phyloP scores from a whole-genome alignment of 2,113 vertebrate genomes.

The Platanista minor region DNA sequence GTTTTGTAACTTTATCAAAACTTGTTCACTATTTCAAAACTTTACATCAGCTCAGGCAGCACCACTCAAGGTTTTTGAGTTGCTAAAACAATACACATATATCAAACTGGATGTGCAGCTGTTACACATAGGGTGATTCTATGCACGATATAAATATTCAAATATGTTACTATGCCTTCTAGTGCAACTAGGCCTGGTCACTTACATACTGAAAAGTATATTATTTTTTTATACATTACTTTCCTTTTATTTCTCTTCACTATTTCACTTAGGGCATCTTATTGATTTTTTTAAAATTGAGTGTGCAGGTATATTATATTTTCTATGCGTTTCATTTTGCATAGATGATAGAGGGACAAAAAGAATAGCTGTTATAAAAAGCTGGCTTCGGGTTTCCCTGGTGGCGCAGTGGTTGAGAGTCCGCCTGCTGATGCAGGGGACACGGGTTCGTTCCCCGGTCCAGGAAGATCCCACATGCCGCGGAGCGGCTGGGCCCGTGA shows the following conservation, averaged over 20 bases:
- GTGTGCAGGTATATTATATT: background rate
- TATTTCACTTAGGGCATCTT: background rate
- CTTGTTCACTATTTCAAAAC: background rate
- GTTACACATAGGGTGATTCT: background rate
- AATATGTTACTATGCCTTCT: background rate
- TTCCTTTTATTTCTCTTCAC: background rate
- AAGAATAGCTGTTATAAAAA: background rate
- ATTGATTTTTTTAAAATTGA: background rate
- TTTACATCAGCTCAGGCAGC: background rate
- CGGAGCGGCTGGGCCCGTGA: no score
- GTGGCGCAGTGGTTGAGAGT: no score
- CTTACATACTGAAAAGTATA: background rate
- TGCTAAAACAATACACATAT: background rate
- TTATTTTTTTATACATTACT: background rate
- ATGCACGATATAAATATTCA: background rate
- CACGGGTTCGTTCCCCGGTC: no score
- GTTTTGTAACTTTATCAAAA: constrained; percentile 14
- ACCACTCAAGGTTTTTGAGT: background rate
- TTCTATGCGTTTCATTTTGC: background rate
- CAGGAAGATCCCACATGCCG: no score
- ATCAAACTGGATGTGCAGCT: background rate
- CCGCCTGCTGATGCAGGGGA: no score
- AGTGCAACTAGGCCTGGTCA: background rate
- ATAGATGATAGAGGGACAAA: background rate
- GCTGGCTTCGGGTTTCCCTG: background rate